Conservation (phyloP, 2,113 vertebrate species). For the Osmerus eperlanus region DNA sequence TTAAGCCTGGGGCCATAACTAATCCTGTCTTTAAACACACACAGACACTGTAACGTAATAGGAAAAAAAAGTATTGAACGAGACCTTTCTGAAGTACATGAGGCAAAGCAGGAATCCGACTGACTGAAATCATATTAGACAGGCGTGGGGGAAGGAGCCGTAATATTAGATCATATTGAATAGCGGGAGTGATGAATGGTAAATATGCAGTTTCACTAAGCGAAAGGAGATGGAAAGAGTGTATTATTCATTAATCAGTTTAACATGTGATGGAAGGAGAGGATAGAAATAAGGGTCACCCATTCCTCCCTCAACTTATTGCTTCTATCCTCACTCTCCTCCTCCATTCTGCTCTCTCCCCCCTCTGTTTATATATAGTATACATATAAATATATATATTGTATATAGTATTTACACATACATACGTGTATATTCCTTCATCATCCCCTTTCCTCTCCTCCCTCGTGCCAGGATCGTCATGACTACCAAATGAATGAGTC, state of each 20-base stretch:
- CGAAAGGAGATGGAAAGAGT: slow-evolving; percentile 1
- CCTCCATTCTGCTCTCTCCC: slow-evolving; percentile 31
- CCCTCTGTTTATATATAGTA: not conserved
- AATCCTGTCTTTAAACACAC: slow-evolving; percentile 62
- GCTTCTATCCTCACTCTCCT: slow-evolving; percentile 28
- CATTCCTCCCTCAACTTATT: slow-evolving; percentile 15
- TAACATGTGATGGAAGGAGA: not conserved
- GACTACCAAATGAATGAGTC: slow-evolving; percentile 74
- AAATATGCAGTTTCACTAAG: slow-evolving; percentile 2
- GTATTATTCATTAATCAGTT: not conserved
- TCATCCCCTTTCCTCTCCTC: not conserved
- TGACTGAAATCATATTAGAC: slow-evolving; percentile 19
- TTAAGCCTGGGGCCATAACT: slow-evolving; percentile 70
- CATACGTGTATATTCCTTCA: slow-evolving; percentile 4
- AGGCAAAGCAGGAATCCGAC: slow-evolving; percentile 14
- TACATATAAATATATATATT: not conserved
- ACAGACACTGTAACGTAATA: slow-evolving; percentile 5
- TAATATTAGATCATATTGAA: slow-evolving; percentile 8
- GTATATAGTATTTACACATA: too few species aligned
- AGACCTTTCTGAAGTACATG: slow-evolving; percentile 17
- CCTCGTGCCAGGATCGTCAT: slow-evolving; percentile 56
- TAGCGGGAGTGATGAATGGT: not conserved
- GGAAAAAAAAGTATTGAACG: slow-evolving; percentile 4
- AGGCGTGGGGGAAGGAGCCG: not conserved
- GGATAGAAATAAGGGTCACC: not conserved